Evolutionary conservation across 1,140 invertebrate genomes (phyloP).

Genomic region (Eubasilissa regina): DNA sequence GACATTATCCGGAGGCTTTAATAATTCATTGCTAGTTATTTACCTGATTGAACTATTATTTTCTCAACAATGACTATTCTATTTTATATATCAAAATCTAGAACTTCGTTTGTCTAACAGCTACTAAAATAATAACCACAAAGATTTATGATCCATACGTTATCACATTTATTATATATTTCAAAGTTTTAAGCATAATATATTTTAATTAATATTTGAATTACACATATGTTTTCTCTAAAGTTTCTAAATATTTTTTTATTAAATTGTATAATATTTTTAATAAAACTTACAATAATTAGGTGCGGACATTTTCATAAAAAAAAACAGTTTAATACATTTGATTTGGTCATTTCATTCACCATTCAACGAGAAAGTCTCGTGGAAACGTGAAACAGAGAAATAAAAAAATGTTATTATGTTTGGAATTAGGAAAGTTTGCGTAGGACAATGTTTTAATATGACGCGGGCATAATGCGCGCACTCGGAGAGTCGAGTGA

Average conservation of each 20-base stretch:
- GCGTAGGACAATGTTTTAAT: not conserved
- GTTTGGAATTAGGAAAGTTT: not conserved
- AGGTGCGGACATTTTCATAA: slow-evolving; percentile 7
- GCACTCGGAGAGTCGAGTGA: not conserved
- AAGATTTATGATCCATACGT: slow-evolving; percentile 32
- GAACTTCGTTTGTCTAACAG: slow-evolving; percentile 17
- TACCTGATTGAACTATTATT: slow-evolving; percentile 22
- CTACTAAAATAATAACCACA: slow-evolving; percentile 37
- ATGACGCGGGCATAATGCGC: not conserved
- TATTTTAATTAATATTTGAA: slow-evolving; percentile 1
- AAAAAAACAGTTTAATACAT: not conserved
- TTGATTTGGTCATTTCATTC: not conserved
- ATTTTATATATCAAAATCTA: slow-evolving; percentile 28
- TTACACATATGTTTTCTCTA: slow-evolving; percentile 23
- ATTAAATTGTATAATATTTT: slow-evolving; percentile 27
- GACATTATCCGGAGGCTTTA: not conserved
- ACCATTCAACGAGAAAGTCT: not conserved
- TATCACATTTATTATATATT: slow-evolving; percentile 41
- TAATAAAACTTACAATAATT: slow-evolving; percentile 1
- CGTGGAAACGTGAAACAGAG: not conserved
- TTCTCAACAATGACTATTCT: slow-evolving; percentile 20
- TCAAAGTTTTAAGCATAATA: slow-evolving; percentile 25
- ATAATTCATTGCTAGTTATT: slow-evolving; percentile 3
- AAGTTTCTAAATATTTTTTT: slow-evolving; percentile 9
- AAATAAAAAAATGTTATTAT: no score